phyloP scores from a whole-genome alignment of 1,140 invertebrate species.

The Drosophila asahinai region DNA sequence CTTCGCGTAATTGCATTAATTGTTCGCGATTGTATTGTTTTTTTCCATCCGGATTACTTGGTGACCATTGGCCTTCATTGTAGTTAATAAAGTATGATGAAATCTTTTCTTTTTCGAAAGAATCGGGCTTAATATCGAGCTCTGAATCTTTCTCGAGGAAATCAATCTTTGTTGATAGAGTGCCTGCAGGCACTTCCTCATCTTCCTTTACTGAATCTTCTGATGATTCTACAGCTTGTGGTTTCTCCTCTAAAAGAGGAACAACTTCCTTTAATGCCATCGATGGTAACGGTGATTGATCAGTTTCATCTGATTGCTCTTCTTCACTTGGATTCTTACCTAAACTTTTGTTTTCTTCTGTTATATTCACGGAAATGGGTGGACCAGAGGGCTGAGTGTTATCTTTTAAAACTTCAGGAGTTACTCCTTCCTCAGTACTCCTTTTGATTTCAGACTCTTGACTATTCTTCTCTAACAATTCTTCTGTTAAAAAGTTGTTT shows the following conservation, averaged over 20 bases:
- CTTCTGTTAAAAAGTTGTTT: not conserved
- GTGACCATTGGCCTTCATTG: slow-evolving; percentile 93
- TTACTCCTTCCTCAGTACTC: not conserved
- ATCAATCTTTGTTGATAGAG: not conserved
- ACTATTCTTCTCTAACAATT: not conserved
- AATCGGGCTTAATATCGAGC: not conserved
- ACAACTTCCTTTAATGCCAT: slow-evolving; percentile 13
- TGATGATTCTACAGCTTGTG: not conserved
- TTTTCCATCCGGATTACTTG: slow-evolving; percentile 91
- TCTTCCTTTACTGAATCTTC: not conserved
- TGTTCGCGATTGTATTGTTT: slow-evolving; percentile 93
- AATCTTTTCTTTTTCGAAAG: not conserved
- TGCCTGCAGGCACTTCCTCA: not conserved
- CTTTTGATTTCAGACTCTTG: slow-evolving; percentile 1
- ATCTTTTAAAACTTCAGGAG: not conserved
- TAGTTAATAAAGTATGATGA: slow-evolving; percentile 83
- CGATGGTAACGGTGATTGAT: slow-evolving; percentile 27
- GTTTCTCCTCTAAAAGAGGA: slow-evolving; percentile 5
- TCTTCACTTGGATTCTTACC: slow-evolving; percentile 2
- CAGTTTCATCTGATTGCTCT: slow-evolving; percentile 45
- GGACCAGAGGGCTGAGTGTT: not conserved
- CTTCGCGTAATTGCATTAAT: slow-evolving; percentile 90
- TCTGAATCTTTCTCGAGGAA: not conserved
- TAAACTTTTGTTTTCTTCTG: not conserved
- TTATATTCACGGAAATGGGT: not conserved